These are phyloP conservation scores for Artemia sinica DNA, from an alignment of 2,888 invertebrate species.

Conservation along the genomic window DNA sequence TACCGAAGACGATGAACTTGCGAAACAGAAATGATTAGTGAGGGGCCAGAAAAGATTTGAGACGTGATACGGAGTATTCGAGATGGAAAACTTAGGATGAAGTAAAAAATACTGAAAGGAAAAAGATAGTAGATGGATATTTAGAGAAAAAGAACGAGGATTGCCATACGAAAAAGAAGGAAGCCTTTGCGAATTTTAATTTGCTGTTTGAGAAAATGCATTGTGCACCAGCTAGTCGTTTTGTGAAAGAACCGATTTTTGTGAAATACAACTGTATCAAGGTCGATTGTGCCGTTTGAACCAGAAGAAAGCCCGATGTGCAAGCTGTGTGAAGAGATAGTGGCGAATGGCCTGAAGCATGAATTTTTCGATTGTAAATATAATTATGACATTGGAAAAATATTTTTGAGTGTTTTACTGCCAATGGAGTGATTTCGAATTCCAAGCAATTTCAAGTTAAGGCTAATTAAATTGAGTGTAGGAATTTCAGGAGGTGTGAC, in stretches of 20 bases:
- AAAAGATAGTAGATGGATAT: conserved; percentile 8
- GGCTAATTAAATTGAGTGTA: not conserved
- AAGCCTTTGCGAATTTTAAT: not conserved
- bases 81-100: not conserved
- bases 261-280: not conserved
- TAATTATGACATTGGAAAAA: not conserved
- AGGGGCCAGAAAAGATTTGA: not conserved
- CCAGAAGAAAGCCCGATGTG: not conserved
- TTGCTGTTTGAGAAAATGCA: not conserved
- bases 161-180: not conserved
- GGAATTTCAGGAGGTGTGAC: not conserved
- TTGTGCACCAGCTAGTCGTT: not conserved
- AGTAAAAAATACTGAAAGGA: too few relatives aligned
- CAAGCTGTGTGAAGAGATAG: conserved; percentile 10
- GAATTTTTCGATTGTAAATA: not conserved
- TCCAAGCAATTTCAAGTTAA: not conserved
- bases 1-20: too few relatives aligned
- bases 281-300: not conserved
- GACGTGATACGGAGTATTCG: not conserved
- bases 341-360: conserved; percentile 6
- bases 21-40: not conserved
- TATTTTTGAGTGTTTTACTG: not conserved
- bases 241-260: not conserved
- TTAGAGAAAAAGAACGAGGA: not conserved
- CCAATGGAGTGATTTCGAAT: not conserved